phyloP scores from a whole-genome alignment of 2,113 vertebrate species.

The Saccopteryx leptura region DNA sequence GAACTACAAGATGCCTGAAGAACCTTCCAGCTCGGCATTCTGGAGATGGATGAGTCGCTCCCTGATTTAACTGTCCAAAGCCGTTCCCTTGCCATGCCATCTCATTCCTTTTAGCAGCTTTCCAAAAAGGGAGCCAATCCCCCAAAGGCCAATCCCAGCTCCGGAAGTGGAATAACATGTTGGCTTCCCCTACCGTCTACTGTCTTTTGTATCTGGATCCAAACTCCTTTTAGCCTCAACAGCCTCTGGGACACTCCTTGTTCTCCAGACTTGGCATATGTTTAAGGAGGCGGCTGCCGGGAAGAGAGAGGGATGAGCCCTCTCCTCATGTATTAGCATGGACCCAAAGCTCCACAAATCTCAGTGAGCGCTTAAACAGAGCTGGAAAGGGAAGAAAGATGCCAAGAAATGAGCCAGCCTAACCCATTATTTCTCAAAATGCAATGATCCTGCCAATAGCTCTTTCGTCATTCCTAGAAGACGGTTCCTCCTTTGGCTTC shows the following conservation, averaged over 20 bases:
- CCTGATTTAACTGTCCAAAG: slow-evolving; percentile 63
- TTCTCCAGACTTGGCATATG: slow-evolving; percentile 63
- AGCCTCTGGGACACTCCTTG: slow-evolving; percentile 59
- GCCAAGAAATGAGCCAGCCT: neutral
- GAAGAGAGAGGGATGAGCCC: neutral
- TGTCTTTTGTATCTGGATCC: slow-evolving; percentile 71
- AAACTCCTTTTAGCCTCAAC: slow-evolving; percentile 67
- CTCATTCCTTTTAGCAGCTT: slow-evolving; percentile 73
- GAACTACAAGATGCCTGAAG: slow-evolving; percentile 37
- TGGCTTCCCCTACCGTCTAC: slow-evolving; percentile 45
- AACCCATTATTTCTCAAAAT: slow-evolving; percentile 27
- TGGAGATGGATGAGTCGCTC: slow-evolving; percentile 59
- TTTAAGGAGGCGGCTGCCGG: slow-evolving; percentile 39
- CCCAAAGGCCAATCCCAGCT: neutral
- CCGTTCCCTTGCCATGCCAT: slow-evolving; percentile 61
- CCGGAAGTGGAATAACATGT: slow-evolving; percentile 53
- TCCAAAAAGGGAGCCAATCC: slow-evolving; percentile 68
- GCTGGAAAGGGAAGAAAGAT: slow-evolving; percentile 65
- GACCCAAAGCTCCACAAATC: neutral
- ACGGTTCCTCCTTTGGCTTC: neutral
- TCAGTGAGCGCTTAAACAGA: neutral
- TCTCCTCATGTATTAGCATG: neutral
- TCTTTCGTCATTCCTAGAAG: slow-evolving; percentile 15
- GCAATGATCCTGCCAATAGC: neutral
- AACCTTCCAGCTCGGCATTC: slow-evolving; percentile 43